These are phyloP conservation scores for Neotragus moschatus DNA, from an alignment of 2,113 vertebrate genomes.

Conservation along the genomic window DNA sequence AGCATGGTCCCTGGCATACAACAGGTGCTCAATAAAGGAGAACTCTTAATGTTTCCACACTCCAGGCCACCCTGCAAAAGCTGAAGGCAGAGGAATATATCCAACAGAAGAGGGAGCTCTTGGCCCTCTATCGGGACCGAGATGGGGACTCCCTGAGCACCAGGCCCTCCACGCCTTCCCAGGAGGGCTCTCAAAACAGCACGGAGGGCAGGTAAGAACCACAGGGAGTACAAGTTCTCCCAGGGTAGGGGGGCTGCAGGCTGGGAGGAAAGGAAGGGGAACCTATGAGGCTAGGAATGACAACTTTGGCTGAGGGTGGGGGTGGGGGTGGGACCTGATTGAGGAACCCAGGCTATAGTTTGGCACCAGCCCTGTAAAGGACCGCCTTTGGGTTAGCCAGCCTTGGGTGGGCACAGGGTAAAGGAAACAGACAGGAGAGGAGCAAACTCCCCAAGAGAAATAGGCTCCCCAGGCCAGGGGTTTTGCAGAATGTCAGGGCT, in stretches of 20 bases:
- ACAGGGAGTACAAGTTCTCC: background rate
- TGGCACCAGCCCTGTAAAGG: background rate
- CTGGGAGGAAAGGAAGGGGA: background rate
- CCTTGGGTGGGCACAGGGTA: background rate
- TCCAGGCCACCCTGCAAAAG: slow-evolving; percentile 56
- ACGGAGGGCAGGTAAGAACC: slow-evolving; percentile 49
- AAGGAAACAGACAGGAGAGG: background rate
- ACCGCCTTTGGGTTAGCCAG: background rate
- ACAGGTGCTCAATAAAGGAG: background rate
- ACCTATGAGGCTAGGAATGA: background rate
- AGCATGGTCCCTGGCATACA: background rate
- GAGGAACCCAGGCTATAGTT: background rate
- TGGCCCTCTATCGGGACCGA: slow-evolving; percentile 54
- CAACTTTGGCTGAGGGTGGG: background rate
- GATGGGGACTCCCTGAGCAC: background rate
- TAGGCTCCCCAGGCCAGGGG: background rate
- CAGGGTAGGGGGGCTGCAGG: fast-evolving
- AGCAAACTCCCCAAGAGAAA: background rate
- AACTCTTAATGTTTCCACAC: background rate
- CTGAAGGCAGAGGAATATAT: slow-evolving; percentile 56
- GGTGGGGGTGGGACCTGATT: fast-evolving
- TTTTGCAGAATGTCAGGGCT: background rate
- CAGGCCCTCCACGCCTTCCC: slow-evolving; percentile 51
- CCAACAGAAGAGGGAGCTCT: slow-evolving; percentile 67
- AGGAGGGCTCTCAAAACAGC: slow-evolving; percentile 49